Base-by-base conservation (phyloP, 2,113 vertebrate genomes). In the Nibea coibor region DNA sequence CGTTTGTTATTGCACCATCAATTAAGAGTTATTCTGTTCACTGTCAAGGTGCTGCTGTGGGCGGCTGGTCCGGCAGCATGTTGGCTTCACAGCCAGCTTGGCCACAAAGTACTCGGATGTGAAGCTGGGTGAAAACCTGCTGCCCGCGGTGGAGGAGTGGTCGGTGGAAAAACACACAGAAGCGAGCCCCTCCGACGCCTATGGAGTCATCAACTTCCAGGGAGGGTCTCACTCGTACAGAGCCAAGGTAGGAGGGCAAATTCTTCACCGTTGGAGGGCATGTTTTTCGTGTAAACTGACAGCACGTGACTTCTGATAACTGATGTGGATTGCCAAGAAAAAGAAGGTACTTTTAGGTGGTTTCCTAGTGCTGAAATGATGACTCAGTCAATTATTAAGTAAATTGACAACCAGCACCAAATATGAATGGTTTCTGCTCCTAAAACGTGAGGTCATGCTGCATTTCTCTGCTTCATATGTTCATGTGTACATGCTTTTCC, bases 171-270 rank as follows among this genome's bases (percentile, higher is more conserved):
- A 97, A 92, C 97, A 99, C 90, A 99, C 98, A 19, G 96, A 98
- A 89, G 96, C 97, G 84, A 97, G 96, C 86, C 96, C 97, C 90
- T 98, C 97, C 15, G 98, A 99, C 87, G 96, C 98, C 88, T 99
- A 97, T 16, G 98, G 98, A 77, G 95, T 99, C 94, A 96, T 99
- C 94, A 99, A 99, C 94, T 99, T 99, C 89, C 98, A 99, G 96
- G 98, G 98, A 81, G 98, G 98, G 86, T 99, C 98, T 85, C 98
- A 99, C 94, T 99, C 98, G 9, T 99, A 99, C 94, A 96, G 97
- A 94, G 97, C 98, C 91, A 99, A 99, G 97, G 98, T 97, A 94
- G 24, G 78, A 72, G 39, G 43, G 63, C 58, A 65, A 3, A 28
- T 48, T 66, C 10, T 22, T 42, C 43, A 56, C 53, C 24, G 22